Evolutionary conservation across 2,797 vertebrate genomes (phyloP).

Genomic region (Darevskia nairensis): DNA sequence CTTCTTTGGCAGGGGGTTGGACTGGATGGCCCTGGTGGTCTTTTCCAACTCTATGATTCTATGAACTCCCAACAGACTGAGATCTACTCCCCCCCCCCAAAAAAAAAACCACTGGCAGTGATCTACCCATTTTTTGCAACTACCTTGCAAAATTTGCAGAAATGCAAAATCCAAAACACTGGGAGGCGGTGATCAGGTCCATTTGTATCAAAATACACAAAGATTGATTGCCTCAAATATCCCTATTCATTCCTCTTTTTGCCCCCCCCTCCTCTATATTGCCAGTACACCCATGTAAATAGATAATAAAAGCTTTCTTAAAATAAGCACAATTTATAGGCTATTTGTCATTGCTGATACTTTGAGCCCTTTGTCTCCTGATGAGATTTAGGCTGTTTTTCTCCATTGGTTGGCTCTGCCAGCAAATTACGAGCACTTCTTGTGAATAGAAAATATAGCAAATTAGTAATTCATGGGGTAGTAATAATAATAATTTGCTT

Average conservation of each 20-base stretch:
- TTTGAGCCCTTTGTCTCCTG: slow-evolving; percentile 60
- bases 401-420: not conserved
- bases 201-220: not conserved
- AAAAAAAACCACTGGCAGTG: no score
- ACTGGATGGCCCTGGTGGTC: no score
- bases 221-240: not conserved
- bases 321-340: slow-evolving; percentile 55
- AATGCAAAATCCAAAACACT: no score
- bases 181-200: not conserved
- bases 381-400: not conserved
- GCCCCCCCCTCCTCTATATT: not conserved
- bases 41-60: no score
- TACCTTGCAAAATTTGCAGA: no score
- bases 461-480: slow-evolving; percentile 9
- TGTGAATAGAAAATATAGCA: slow-evolving; percentile 30
- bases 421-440: slow-evolving; percentile 25
- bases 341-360: slow-evolving; percentile 47
- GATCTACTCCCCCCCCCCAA: no score
- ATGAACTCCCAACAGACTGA: no score
- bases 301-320: slow-evolving; percentile 45
- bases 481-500: slow-evolving; percentile 23
- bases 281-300: slow-evolving; percentile 38
- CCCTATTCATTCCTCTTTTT: not conserved
- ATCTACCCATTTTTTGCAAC: no score
- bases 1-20: no score